Evolutionary conservation across 2,797 vertebrate genomes (phyloP), one percentile per base, ranked within the genome.

Genomic region (Phataginus tetradactyla): DNA sequence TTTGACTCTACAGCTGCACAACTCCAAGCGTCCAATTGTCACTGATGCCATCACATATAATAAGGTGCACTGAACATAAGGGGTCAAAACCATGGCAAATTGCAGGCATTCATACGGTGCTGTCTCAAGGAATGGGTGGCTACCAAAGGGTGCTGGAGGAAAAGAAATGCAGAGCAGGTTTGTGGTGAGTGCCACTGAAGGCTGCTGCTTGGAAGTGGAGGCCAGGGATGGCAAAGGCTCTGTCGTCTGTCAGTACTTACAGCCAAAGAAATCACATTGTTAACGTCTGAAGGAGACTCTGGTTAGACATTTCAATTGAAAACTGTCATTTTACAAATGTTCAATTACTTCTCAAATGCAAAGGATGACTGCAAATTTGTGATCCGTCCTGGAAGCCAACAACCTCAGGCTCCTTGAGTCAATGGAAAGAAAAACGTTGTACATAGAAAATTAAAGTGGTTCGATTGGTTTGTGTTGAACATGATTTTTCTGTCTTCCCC

Each of bases 331-430:
- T 98, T 97, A 94, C 96, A 93, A 97, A 97, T 98, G 97, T 90
- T 98, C 98, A 98, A 98, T 98, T 98, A 98, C 97, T 97, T 96
- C 95, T 98, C 97, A 97, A 97, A 97, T 34, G 94, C 89, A 95
- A 96, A 95, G 59, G 91, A 98, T 94, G 95, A 90, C 91, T 95
- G 91, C 75, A 49, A 96, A 96, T 96, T 89, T 95, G 94, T 89
- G 95, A 97, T 97, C 92, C 92, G 84, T 98, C 89, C 10, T 96
- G 85, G 96, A 97, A 96, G 84, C 94, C 85, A 96, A 95, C 97
- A 96, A 92, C 93, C 77, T 97, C 93, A 86, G 92, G 90, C 96
- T 97, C 25, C 49, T 92, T 74, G 95, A 97, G 88, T 96, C 86
- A 72, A 92, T 94, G 93, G 91, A 90, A 96, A 96, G 75, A 74